Evolutionary conservation across 2,113 vertebrate genomes (phyloP), one percentile per base, ranked within the genome.

Genomic region (Bubo scandiacus): DNA sequence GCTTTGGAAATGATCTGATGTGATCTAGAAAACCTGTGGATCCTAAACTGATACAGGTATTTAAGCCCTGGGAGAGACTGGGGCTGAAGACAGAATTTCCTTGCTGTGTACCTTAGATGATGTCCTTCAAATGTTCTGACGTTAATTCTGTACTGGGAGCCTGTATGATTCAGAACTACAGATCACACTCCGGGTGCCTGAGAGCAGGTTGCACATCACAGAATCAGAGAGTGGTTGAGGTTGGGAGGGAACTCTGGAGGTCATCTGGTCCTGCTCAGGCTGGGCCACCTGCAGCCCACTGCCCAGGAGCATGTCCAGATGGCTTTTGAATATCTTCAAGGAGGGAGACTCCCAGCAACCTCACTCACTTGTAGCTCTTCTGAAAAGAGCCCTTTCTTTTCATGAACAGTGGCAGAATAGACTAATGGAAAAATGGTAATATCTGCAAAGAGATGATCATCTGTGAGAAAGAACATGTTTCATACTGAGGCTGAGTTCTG

Each of bases 361-460:
- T 63, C 58, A 26, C 15, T 83, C 17, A 38, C n/a, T 55, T 47
- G 11, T 1, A 43, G 21, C 13, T 51, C 12, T 78, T 67, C 29
- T 63, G 51, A 43, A 80, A 34, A 47, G 30, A 66, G 6, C 3
- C 4, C 7, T 30, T 77, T 92, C 30, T 70, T 86, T 34, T 45
- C 8, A 8, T 32, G 21, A 70, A 21, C 12, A 19, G 34, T 21
- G 38, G 34, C 36, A 15, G 81, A 72, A 29, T 9, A 55, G n/a
- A 30, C 18, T 94, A 73, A 82, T 81, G 78, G 36, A 95, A 77
- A 97, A 97, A 74, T 65, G 45, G 67, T 85, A 91, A 20, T 88
- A 73, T 52, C 67, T 75, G 49, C 62, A 58, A 89, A 86, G 65
- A 49, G n/a, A 45, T 91, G 47, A 58, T 75, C 26, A 42, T 81